These are phyloP conservation scores for Drosophila kanapiae DNA, from an alignment of 1,140 invertebrate genomes.

Conservation along the genomic window DNA sequence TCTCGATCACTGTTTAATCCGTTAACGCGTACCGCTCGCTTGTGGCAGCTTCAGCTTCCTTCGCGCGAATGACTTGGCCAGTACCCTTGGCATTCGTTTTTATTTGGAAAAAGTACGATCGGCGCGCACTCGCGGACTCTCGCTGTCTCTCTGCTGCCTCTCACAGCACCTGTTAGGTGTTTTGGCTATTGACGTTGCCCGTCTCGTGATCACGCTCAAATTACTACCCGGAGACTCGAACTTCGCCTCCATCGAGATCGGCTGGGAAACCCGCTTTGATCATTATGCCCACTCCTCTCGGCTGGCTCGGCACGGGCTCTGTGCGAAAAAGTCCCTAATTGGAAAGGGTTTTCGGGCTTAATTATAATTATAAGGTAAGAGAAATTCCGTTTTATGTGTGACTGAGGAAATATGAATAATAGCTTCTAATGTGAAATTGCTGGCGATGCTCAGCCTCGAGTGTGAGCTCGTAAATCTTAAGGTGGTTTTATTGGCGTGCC, in stretches of 20 bases:
- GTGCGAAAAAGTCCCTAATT: constrained; percentile 53
- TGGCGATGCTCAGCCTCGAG: not conserved
- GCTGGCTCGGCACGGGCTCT: constrained; percentile 8
- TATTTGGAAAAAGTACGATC: constrained; percentile 52
- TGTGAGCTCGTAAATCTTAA: not conserved
- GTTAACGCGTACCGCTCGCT: constrained; percentile 47
- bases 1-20: constrained; percentile 46
- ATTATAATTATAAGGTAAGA: constrained; percentile 65
- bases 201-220: constrained; percentile 63
- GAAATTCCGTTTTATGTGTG: constrained; percentile 36
- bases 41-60: constrained; percentile 66
- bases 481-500: not conserved
- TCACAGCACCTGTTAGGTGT: constrained; percentile 53
- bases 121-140: constrained; percentile 21
- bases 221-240: constrained; percentile 48
- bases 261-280: constrained; percentile 67
- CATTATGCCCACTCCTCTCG: constrained; percentile 43
- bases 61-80: constrained; percentile 74
- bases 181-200: constrained; percentile 38
- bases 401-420: constrained; percentile 51
- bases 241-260: constrained; percentile 23
- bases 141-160: constrained; percentile 13
- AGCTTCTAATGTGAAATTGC: constrained; percentile 25
- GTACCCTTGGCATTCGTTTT: constrained; percentile 61
- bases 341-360: constrained; percentile 40